Conservation (phyloP, 30 jellyfish, hydroid and myxozoan genomes). For the Hydractinia symbiolongicarpus region DNA sequence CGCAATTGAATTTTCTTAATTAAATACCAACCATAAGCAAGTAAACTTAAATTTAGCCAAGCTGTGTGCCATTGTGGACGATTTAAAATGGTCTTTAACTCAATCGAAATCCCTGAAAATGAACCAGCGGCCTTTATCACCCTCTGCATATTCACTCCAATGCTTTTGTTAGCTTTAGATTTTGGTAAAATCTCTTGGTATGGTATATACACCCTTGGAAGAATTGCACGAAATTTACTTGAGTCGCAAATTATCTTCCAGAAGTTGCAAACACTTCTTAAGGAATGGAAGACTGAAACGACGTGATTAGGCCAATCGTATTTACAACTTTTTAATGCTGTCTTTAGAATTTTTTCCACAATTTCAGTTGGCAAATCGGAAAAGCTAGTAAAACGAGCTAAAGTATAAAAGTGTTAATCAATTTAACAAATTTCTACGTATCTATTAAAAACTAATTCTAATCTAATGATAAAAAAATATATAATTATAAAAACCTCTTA, state of each 20-base stretch:
- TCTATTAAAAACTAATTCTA: too few relatives aligned
- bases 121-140: neutral
- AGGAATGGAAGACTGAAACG: neutral
- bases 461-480: too few relatives aligned
- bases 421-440: too few relatives aligned
- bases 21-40: neutral
- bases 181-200: neutral
- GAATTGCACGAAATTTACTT: neutral
- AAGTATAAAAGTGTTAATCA: neutral
- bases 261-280: neutral
- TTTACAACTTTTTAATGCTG: too few relatives aligned
- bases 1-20: too few relatives aligned
- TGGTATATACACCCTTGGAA: neutral
- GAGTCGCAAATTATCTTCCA: slow-evolving; percentile 1
- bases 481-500: neutral
- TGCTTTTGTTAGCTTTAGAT: neutral
- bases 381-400: neutral
- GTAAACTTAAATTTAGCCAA: neutral
- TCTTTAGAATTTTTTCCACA: too few relatives aligned
- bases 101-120: neutral
- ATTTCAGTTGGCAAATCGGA: too few relatives aligned
- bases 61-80: neutral
- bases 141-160: slow-evolving; percentile 4
- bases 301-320: neutral
- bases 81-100: neutral